Conservation (phyloP, 1,140 invertebrate genomes). For the Apolygus lucorum region DNA sequence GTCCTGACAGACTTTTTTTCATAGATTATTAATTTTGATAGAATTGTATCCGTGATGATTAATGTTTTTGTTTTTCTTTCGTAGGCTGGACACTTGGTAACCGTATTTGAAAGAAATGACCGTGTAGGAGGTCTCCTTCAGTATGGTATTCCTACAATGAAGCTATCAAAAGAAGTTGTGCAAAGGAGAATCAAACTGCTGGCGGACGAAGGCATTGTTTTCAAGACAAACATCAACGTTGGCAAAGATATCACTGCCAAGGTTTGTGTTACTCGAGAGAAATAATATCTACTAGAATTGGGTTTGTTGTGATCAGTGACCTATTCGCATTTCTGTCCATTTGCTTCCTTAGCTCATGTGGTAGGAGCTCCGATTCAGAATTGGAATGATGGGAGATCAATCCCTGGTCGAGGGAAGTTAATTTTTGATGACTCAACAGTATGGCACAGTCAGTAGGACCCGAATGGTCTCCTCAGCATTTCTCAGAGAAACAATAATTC, state of each 20-base stretch:
- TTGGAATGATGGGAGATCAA: too few relatives aligned
- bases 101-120: slow-evolving; percentile 95
- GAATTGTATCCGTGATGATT: slow-evolving; percentile 1
- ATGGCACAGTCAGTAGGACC: too few relatives aligned
- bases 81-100: slow-evolving; percentile 77
- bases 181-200: slow-evolving; percentile 81
- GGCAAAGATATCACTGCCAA: slow-evolving; percentile 81
- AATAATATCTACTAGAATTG: too few relatives aligned
- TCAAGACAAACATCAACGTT: slow-evolving; percentile 82
- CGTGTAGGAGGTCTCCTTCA: slow-evolving; percentile 87
- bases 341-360: too few relatives aligned
- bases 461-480: too few relatives aligned
- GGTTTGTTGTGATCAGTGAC: too few relatives aligned
- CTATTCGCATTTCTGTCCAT: too few relatives aligned
- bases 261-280: slow-evolving; percentile 39
- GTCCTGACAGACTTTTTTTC: too few relatives aligned
- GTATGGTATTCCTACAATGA: slow-evolving; percentile 98
- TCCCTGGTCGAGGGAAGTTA: too few relatives aligned
- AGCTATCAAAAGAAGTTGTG: slow-evolving; percentile 86
- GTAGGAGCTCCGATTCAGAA: too few relatives aligned
- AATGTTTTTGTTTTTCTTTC: neutral
- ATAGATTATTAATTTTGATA: neutral
- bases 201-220: slow-evolving; percentile 81
- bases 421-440: too few relatives aligned
- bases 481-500: too few relatives aligned